Percentiles rank a stretch among this genome's conserved stretches.
Conservation (phyloP, 53 echinoderm and acorn worm genomes). For the Henricia sp. region DNA sequence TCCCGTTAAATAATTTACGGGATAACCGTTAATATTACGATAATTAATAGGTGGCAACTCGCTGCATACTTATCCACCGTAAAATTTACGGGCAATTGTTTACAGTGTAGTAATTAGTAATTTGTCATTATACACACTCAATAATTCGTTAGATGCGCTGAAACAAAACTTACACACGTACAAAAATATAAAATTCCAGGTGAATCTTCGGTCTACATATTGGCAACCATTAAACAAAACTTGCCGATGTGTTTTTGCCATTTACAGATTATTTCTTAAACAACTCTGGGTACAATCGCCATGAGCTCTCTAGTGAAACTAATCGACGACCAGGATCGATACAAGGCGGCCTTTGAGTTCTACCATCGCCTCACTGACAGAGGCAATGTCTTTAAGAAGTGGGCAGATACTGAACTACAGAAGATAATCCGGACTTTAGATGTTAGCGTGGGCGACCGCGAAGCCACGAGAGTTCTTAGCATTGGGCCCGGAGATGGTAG, state of each 20-base stretch:
- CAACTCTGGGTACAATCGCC: neutral
- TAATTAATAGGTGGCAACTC: too few relatives aligned
- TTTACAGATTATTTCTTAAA: too few relatives aligned
- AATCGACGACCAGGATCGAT: neutral
- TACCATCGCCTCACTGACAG: slow-evolving; percentile 28
- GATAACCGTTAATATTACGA: too few relatives aligned
- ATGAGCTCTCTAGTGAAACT: neutral
- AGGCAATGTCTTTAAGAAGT: neutral
- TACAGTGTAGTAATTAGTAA: too few relatives aligned
- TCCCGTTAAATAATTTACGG: too few relatives aligned
- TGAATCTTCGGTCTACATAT: neutral
- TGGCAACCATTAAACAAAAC: neutral
- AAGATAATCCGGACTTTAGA: neutral
- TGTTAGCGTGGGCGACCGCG: neutral
- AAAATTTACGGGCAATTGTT: too few relatives aligned
- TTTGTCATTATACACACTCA: too few relatives aligned
- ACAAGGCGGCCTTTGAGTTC: neutral
- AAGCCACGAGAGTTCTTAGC: slow-evolving; percentile 1
- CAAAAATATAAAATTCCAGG: neutral
- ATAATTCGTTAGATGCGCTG: too few relatives aligned
- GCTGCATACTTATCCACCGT: too few relatives aligned
- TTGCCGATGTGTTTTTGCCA: neutral
- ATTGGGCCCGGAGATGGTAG: slow-evolving; percentile 33
- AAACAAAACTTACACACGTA: too few relatives aligned
- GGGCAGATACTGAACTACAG: slow-evolving; percentile 11